phyloP scores from a whole-genome alignment of 92 coral and sea anemone species.

The Paramuricea clavata region DNA sequence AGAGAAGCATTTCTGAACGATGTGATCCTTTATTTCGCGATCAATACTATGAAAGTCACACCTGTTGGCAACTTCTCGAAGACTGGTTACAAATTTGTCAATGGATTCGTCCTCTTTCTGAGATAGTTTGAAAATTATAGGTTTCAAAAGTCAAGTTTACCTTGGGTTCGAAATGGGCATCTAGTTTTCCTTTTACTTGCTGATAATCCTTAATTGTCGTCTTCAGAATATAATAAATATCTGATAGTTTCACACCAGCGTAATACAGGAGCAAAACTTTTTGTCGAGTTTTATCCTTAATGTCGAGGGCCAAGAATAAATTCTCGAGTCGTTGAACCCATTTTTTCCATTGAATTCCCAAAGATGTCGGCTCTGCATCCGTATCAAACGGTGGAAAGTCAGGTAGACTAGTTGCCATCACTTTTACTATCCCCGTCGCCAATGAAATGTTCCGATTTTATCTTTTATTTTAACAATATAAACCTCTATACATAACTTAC shows the following conservation, averaged over 20 bases:
- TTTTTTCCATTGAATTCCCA: constrained; percentile 55
- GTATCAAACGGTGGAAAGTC: constrained; percentile 51
- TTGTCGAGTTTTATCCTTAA: constrained; percentile 47
- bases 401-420: constrained; percentile 38
- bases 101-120: constrained; percentile 10
- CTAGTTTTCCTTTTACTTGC: constrained; percentile 42
- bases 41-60: constrained; percentile 30
- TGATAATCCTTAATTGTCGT: constrained; percentile 32
- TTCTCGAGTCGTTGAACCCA: constrained; percentile 43
- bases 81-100: constrained; percentile 31
- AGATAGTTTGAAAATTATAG: constrained; percentile 22
- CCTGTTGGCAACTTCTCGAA: constrained; percentile 10
- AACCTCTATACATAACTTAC: no score
- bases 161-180: constrained; percentile 45
- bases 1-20: constrained; percentile 33
- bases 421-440: neutral
- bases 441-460: neutral
- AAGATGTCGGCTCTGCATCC: constrained; percentile 33
- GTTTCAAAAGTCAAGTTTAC: constrained; percentile 47
- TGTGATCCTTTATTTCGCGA: constrained; percentile 29
- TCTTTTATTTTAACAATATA: neutral
- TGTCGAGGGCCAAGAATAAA: constrained; percentile 48
- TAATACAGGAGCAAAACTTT: constrained; percentile 44
- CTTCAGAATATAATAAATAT: constrained; percentile 39
- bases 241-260: constrained; percentile 24